Evolutionary conservation across 2,797 vertebrate genomes (phyloP).

Genomic region (Gallinago solitaria): DNA sequence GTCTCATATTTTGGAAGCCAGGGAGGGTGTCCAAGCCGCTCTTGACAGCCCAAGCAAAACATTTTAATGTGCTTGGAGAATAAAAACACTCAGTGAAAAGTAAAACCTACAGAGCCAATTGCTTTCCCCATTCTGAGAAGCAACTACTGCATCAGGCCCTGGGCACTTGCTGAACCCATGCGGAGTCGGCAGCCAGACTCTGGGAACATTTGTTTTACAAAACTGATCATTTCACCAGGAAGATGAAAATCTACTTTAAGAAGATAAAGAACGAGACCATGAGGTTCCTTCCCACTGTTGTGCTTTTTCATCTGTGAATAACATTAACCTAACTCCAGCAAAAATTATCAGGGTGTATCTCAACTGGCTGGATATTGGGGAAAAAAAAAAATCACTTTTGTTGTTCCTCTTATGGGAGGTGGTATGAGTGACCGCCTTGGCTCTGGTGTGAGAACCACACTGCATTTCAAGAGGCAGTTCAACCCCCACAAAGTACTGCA

Average conservation of each 20-base stretch:
- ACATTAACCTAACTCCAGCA: neutral
- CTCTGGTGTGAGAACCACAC: neutral
- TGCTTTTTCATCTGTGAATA: neutral
- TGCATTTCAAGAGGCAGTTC: neutral
- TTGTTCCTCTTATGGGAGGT: neutral
- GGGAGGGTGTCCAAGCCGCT: neutral
- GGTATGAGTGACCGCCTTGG: neutral
- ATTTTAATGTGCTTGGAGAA: neutral
- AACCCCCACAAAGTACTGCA: neutral
- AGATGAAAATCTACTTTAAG: neutral
- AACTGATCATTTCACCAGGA: neutral
- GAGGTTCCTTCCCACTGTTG: neutral
- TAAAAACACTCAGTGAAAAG: neutral
- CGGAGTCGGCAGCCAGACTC: rapidly evolving
- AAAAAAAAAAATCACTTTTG: neutral
- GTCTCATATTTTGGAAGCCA: neutral
- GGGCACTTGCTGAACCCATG: neutral
- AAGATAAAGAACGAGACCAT: neutral
- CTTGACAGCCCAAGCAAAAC: neutral
- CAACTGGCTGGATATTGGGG: neutral
- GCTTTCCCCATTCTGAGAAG: neutral
- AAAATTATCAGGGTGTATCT: neutral
- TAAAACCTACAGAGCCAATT: neutral
- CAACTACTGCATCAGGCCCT: rapidly evolving
- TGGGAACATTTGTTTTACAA: neutral